Base-by-base conservation (phyloP, 2,797 vertebrate genomes). In the Siniperca scherzeri region DNA sequence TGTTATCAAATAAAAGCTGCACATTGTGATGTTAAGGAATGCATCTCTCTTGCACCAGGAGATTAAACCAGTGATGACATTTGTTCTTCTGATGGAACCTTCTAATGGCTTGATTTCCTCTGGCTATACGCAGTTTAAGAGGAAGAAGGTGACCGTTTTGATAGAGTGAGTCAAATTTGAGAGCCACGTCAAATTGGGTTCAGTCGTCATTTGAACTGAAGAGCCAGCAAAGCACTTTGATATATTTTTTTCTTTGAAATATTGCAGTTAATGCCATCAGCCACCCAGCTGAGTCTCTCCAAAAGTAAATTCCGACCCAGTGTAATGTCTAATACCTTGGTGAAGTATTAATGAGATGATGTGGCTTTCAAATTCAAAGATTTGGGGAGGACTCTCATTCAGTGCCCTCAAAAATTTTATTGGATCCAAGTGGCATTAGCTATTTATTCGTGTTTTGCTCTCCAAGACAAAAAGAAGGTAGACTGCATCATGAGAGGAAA, bases 61-160 rank as follows among this genome's bases (percentile, higher is more conserved):
- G 82, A 91, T 81, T 74, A 83, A 89, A 86, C 40, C 53, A 69
- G 69, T 57, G 80, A 84, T 83, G 86, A 81, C 77, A 79, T 88
- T 86, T 82, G 70, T 83, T 78, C 62, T 78, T 38, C 68, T 73
- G 77, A 87, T 80, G 72, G 80, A 81, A 68, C 16, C 64, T 73
- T 77, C 59, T 86, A 86, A 87, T 86, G 71, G 80, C 57, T 80
- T 86, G 33, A 88, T 86, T 86, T 87, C 70, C 73, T 86, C 60
- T 70, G 70, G 80, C 87, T 85, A 48, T 77, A 77, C 70, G 73
- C 72, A 80, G 68, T 70, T 77, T 62, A 80, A 83, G 57, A 77
- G 77, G 73, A 76, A 62, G 46, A 74, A 2, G 61, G 73, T 78
- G 84, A 85, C 77, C 70, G 61, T 84, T 91, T 83, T 87, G 84